Evolutionary conservation across 2,888 invertebrate species (phyloP).

Genomic region (Agrypnus murinus): DNA sequence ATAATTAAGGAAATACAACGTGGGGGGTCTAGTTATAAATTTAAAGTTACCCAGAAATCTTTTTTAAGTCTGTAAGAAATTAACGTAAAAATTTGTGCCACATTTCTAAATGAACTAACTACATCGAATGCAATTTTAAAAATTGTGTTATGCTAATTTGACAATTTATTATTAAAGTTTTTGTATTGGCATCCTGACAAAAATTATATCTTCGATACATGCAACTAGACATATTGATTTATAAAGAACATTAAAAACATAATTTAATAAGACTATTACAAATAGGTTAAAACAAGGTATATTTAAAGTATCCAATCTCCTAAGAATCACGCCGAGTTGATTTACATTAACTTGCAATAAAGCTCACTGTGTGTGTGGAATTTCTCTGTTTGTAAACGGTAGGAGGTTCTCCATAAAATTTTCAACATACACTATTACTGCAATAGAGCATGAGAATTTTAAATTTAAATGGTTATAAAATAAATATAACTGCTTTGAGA

Average conservation of each 20-base stretch:
- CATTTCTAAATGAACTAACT: background rate
- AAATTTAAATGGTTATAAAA: too few species aligned
- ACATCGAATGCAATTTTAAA: too few species aligned
- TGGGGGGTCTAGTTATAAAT: background rate
- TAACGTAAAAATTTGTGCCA: background rate
- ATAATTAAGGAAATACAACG: slow-evolving; percentile 10
- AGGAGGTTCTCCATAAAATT: slow-evolving; percentile 1
- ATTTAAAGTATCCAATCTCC: background rate
- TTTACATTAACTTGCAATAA: slow-evolving; percentile 24
- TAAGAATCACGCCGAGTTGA: slow-evolving; percentile 1
- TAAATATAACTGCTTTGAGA: too few species aligned
- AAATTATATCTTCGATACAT: background rate
- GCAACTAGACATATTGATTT: background rate
- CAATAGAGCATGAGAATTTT: too few species aligned
- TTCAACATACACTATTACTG: background rate
- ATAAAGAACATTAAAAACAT: background rate
- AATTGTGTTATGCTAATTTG: background rate
- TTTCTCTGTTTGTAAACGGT: slow-evolving; percentile 6
- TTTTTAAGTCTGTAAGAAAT: background rate
- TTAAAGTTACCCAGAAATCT: background rate
- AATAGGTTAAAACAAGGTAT: slow-evolving; percentile 1
- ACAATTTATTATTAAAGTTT: background rate
- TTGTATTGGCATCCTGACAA: background rate
- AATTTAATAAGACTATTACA: background rate
- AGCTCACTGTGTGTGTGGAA: slow-evolving; percentile 24